Percentiles rank a stretch among this genome's conserved stretches.
phyloP scores from a whole-genome alignment of 2,888 invertebrate species.

The Drosophila anomalata region DNA sequence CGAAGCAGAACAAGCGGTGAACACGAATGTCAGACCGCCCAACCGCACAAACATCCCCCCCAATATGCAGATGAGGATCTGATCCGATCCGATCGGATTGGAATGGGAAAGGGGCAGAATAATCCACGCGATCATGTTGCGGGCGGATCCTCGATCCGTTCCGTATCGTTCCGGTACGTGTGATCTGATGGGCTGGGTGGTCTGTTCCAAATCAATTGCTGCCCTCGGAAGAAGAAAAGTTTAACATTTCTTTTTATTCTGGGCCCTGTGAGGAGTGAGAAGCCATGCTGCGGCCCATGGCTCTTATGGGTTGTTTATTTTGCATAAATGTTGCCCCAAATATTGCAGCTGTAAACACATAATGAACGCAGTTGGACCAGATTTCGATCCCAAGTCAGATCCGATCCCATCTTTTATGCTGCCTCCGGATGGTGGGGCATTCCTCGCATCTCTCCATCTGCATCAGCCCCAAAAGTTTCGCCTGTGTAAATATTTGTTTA shows the following conservation, averaged over 20 bases:
- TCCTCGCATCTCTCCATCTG: slow-evolving; percentile 17
- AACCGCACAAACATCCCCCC: slow-evolving; percentile 31
- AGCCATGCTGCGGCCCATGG: slow-evolving; percentile 10
- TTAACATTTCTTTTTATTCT: neutral
- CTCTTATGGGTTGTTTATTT: slow-evolving; percentile 67
- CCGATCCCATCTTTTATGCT: slow-evolving; percentile 46
- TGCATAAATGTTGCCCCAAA: slow-evolving; percentile 81
- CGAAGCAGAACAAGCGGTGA: slow-evolving; percentile 73
- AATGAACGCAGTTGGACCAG: slow-evolving; percentile 53
- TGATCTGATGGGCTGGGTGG: slow-evolving; percentile 79
- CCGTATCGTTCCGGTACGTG: slow-evolving; percentile 77
- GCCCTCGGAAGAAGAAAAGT: slow-evolving; percentile 48
- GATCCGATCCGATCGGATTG: neutral
- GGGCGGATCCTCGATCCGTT: slow-evolving; percentile 20
- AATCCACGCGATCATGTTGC: slow-evolving; percentile 54
- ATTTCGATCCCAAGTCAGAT: slow-evolving; percentile 18
- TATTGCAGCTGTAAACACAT: slow-evolving; percentile 79
- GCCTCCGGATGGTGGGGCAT: slow-evolving; percentile 34
- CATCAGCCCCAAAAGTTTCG: slow-evolving; percentile 54
- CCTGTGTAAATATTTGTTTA: slow-evolving; percentile 75
- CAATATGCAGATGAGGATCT: slow-evolving; percentile 56
- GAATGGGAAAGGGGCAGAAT: slow-evolving; percentile 24
- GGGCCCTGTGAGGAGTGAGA: neutral
- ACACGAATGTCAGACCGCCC: slow-evolving; percentile 67
- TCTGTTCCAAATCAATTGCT: slow-evolving; percentile 80